Evolutionary conservation across 2,797 vertebrate genomes (phyloP).

Genomic region (Caiman crocodilus): DNA sequence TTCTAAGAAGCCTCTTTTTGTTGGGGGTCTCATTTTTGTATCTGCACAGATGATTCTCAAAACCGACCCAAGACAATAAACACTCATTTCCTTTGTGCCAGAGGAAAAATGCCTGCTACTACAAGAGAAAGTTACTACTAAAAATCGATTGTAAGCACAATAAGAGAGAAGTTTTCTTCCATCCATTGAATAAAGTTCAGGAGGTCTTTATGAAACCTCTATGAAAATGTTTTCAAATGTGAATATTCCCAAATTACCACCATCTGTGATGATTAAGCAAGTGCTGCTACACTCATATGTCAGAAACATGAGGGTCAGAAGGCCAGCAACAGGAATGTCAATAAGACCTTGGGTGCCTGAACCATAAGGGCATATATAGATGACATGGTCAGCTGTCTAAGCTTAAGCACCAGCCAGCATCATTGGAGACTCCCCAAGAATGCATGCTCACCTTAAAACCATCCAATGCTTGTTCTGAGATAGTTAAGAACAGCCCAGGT

Average conservation of each 20-base stretch:
- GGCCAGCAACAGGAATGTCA: no score
- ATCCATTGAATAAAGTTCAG: neutral
- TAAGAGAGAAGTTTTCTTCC: neutral
- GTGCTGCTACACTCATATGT: neutral
- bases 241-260: no score
- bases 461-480: neutral
- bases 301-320: neutral
- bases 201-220: neutral
- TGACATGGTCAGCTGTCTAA: no score
- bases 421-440: no score
- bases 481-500: no score
- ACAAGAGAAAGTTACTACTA: neutral
- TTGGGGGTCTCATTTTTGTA: neutral
- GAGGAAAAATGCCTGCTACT: neutral
- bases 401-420: no score
- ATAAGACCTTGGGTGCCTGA: no score
- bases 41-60: neutral
- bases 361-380: no score
- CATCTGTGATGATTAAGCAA: no score
- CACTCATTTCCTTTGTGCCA: neutral
- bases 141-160: neutral
- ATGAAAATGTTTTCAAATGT: neutral
- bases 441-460: neutral
- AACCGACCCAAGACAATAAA: neutral
- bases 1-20: neutral